Conservation (phyloP, 92 coral and sea anemone genomes). For the Bergia sp. region DNA sequence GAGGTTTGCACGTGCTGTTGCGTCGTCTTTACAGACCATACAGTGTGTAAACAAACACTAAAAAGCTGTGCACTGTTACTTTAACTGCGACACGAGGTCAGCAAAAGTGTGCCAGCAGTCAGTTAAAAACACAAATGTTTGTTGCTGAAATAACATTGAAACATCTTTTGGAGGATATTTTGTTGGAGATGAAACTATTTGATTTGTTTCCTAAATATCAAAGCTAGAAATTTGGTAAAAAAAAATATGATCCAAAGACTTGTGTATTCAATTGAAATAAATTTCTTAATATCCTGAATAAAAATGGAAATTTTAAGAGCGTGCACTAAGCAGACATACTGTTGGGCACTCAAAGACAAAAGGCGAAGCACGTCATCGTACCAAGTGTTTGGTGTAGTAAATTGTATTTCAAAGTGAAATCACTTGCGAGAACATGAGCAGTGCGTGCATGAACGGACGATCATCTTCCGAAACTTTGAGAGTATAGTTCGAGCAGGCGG, state of each 20-base stretch:
- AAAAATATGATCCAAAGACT: not conserved
- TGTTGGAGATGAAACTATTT: not conserved
- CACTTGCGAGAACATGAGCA: too few relatives aligned
- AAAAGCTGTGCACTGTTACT: conserved; percentile 10
- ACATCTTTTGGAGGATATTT: not conserved
- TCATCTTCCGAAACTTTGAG: too few relatives aligned
- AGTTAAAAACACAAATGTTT: conserved; percentile 26
- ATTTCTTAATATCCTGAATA: not conserved
- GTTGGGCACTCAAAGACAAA: too few relatives aligned
- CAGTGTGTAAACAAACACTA: conserved; percentile 30
- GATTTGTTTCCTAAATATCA: conserved; percentile 4
- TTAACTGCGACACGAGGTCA: conserved; percentile 20
- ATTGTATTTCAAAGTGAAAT: too few relatives aligned
- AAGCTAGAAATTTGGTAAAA: not conserved
- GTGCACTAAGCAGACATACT: too few relatives aligned
- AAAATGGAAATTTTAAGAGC: too few relatives aligned
- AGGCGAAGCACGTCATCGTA: too few relatives aligned
- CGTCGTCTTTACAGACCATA: not conserved
- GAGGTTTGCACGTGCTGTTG: conserved; percentile 18
- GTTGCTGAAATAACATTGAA: conserved; percentile 11
- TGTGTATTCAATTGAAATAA: not conserved
- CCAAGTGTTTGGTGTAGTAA: too few relatives aligned
- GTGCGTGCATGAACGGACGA: too few relatives aligned
- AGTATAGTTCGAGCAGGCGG: not conserved
- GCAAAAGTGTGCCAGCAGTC: not conserved